Conservation (phyloP, 2,113 vertebrate species). For the Petaurus breviceps region DNA sequence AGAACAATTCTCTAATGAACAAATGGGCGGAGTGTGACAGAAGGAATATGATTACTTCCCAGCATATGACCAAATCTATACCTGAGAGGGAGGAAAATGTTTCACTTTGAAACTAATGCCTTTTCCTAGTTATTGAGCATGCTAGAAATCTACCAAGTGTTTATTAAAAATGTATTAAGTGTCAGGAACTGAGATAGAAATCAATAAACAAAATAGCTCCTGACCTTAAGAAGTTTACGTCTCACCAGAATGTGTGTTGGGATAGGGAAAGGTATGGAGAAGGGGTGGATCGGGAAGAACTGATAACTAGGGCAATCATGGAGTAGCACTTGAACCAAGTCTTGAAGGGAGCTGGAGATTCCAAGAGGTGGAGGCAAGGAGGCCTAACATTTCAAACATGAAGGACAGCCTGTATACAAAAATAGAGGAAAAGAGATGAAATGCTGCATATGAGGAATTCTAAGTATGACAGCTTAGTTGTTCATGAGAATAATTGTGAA, state of each 20-base stretch:
- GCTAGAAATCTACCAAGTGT: not conserved
- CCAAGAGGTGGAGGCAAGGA: not conserved
- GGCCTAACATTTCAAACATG: not conserved
- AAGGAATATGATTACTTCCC: not conserved
- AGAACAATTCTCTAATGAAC: not conserved
- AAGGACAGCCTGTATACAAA: not conserved
- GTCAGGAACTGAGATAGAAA: not conserved
- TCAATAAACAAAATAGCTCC: not conserved
- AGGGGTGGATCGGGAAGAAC: not conserved
- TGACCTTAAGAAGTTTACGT: not conserved
- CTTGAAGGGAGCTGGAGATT: not conserved
- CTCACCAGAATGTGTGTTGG: not conserved
- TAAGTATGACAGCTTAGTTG: not conserved
- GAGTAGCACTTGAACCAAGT: not conserved
- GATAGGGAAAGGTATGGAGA: not conserved
- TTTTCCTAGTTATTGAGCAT: not conserved
- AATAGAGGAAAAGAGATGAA: not conserved
- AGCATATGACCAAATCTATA: not conserved
- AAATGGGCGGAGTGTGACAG: not conserved
- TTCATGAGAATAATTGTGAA: not conserved
- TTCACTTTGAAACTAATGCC: not conserved
- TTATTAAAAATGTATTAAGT: not conserved
- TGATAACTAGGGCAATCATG: not conserved
- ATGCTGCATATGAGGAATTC: not conserved
- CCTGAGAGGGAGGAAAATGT: not conserved